Conservation (phyloP, 2,888 invertebrate species). For the Adineta ricciae region DNA sequence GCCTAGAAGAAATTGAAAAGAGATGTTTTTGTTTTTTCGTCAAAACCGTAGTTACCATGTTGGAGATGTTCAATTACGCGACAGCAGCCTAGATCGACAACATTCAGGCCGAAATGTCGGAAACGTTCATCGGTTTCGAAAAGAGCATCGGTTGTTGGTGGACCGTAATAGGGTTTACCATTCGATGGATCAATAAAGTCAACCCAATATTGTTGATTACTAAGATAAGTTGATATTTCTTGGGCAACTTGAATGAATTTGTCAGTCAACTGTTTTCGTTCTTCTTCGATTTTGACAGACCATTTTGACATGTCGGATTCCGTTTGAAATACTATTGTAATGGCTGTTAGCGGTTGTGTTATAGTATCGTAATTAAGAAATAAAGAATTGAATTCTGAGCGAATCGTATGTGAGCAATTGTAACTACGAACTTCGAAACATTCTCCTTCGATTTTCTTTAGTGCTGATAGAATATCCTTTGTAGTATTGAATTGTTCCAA, state of each 20-base stretch:
- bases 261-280: constrained; percentile 28
- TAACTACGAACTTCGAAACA: background rate
- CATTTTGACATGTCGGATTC: constrained; percentile 30
- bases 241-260: constrained; percentile 70
- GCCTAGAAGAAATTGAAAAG: constrained; percentile 46
- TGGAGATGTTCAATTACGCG: constrained; percentile 59
- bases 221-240: constrained; percentile 64
- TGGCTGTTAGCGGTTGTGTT: constrained; percentile 18
- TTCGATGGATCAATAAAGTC: constrained; percentile 80
- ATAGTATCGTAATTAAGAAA: constrained; percentile 2
- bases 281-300: constrained; percentile 25
- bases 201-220: constrained; percentile 69
- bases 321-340: constrained; percentile 29
- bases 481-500: background rate
- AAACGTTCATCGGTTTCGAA: constrained; percentile 68
- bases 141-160: constrained; percentile 57
- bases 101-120: constrained; percentile 64
- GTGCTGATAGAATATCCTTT: background rate
- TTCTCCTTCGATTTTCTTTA: background rate
- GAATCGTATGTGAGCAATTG: background rate
- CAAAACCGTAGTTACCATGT: background rate
- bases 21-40: too few species aligned
- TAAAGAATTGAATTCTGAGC: background rate
- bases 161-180: constrained; percentile 55
- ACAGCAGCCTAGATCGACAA: constrained; percentile 64